phyloP scores from a whole-genome alignment of 2,888 invertebrate genomes.

The Frankliniella fusca region DNA sequence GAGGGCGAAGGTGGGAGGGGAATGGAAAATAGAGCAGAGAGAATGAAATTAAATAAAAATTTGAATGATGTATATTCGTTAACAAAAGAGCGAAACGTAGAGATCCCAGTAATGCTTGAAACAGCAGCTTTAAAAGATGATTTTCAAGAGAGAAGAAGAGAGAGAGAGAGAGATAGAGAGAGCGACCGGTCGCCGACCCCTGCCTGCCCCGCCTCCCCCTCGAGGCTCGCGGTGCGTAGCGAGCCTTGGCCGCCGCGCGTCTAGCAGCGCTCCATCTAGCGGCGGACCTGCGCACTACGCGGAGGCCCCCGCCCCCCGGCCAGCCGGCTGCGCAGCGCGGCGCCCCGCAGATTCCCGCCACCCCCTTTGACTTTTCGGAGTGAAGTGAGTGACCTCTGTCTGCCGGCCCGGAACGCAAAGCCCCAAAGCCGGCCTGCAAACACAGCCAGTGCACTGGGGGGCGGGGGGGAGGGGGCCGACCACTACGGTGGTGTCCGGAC shows the following conservation, averaged over 20 bases:
- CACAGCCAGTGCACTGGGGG: too few species aligned
- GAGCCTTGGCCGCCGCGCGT: not conserved
- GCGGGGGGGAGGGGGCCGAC: too few species aligned
- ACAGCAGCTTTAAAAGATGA: too few species aligned
- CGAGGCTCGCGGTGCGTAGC: not conserved
- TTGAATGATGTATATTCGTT: too few species aligned
- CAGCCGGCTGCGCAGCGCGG: not conserved
- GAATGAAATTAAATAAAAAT: too few species aligned
- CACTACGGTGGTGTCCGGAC: not conserved
- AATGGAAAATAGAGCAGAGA: not conserved
- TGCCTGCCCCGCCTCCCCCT: not conserved
- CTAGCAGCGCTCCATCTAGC: not conserved
- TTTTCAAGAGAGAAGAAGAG: not conserved
- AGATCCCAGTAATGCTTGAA: too few species aligned
- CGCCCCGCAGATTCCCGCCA: too few species aligned
- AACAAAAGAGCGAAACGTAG: too few species aligned
- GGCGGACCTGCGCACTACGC: not conserved
- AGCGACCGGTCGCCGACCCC: constrained; percentile 1
- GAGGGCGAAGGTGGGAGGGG: not conserved
- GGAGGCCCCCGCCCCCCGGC: not conserved
- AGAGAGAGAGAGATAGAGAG: not conserved
- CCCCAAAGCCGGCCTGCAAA: too few species aligned
- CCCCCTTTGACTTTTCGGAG: too few species aligned
- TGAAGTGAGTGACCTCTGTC: too few species aligned
- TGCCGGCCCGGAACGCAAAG: too few species aligned